These are phyloP conservation scores for Vireo griseus DNA, from an alignment of 2,797 vertebrate species.

Conservation along the genomic window DNA sequence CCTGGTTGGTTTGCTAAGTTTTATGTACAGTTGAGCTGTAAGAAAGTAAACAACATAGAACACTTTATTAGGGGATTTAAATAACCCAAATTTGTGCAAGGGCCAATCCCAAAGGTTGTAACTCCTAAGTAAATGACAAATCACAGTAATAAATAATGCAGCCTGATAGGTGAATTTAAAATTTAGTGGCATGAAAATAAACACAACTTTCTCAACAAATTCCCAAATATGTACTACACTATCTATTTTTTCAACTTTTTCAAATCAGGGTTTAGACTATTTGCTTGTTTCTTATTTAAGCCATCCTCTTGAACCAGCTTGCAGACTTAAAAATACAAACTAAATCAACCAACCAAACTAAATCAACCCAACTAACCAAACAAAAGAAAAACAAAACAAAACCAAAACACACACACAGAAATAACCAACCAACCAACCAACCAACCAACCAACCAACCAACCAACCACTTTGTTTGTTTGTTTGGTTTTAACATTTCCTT, in stretches of 20 bases:
- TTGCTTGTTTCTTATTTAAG: neutral
- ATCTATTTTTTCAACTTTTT: neutral
- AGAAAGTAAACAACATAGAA: neutral
- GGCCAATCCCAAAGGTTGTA: neutral
- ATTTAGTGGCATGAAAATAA: neutral
- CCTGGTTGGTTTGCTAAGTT: neutral
- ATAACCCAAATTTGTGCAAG: neutral
- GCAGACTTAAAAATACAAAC: neutral
- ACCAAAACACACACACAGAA: neutral
- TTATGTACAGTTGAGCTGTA: neutral
- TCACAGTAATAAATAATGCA: neutral
- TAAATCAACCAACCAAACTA: neutral
- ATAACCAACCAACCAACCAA: too few species aligned
- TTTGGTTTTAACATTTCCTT: neutral
- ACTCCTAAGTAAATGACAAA: neutral
- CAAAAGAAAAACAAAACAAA: neutral
- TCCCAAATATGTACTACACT: neutral
- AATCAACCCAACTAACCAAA: neutral
- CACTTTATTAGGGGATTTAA: slow-evolving; percentile 14
- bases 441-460: neutral
- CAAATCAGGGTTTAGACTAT: neutral
- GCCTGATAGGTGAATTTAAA: neutral
- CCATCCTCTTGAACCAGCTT: neutral
- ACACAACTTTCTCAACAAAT: neutral
- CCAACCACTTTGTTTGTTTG: neutral